Percentiles rank a stretch among this genome's conserved stretches.
Conservation (phyloP, 2,113 vertebrate species). For the Bujurquina vittata region DNA sequence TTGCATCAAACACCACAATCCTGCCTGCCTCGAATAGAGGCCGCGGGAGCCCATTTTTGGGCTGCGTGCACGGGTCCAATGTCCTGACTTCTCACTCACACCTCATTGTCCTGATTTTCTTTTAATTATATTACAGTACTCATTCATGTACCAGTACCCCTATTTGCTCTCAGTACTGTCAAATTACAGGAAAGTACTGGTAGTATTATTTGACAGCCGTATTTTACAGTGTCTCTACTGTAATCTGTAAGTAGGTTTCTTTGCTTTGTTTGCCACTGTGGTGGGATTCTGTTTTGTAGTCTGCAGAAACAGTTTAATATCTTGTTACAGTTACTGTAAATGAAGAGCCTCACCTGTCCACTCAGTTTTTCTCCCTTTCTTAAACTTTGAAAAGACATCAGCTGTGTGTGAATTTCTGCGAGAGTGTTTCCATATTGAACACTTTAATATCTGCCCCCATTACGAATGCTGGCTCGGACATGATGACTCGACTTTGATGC, state of each 20-base stretch:
- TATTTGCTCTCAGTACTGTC: neutral
- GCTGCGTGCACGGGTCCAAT: conserved; percentile 17
- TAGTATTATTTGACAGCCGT: neutral
- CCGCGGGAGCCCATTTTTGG: conserved; percentile 50
- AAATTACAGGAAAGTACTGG: neutral
- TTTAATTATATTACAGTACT: conserved; percentile 41
- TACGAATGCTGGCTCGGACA: no score
- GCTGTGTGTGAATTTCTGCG: no score
- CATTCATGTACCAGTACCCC: neutral
- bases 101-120: conserved; percentile 42
- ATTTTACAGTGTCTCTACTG: neutral
- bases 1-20: conserved; percentile 81
- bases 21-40: conserved; percentile 46
- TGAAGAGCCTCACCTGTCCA: neutral
- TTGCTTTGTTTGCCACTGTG: neutral
- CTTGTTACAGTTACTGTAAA: no score
- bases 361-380: no score
- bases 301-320: neutral
- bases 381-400: no score
- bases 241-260: neutral
- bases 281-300: neutral
- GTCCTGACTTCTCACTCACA: conserved; percentile 58
- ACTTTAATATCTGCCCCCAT: no score
- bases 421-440: no score
- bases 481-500: no score